Base-by-base conservation (phyloP, 2,888 invertebrate genomes). In the Octonoba sinensis region DNA sequence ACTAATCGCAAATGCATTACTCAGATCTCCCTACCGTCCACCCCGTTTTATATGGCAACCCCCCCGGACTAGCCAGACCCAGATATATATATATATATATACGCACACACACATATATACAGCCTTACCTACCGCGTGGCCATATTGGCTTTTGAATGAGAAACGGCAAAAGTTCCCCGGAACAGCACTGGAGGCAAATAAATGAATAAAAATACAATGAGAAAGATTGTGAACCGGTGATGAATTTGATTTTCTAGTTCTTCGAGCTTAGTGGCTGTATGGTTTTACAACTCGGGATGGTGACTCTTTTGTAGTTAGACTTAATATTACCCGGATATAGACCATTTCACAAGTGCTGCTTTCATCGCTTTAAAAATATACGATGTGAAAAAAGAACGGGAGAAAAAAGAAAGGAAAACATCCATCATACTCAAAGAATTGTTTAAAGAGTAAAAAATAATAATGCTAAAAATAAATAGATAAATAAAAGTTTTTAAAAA, bases 1-100 rank as follows among this genome's bases (percentile, higher is more conserved):
- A 81, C 81, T 81, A 81, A 81, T 81, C 81, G 81, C 81, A 74
- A 81, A 81, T 69, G 81, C 81, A 81, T 81, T 81, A 81, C 81
- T 81, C 81, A 81, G 81, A 66, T 74, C 67, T 59, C 72, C 67
- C 36, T 49, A 24, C 67, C 51, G 12, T 36, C n/a, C 20, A 36
- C n/a, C 70, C 65, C 73, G 47, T 66, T 51, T 69, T 36, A 36
- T 36, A 36, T 36, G 60, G 54, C 73, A 67, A 72, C 71, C 57
- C 59, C 77, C 57, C 57, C 62, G 27, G 16, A 20, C 24, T 46
- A 15, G 36, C 44, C n/a, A 24, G 57, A 20, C n/a, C 54, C 59
- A 70, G 27, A 51, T 46, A 71, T 70, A 75, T 75, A 75, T 66
- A 18, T 20, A 54, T n/a, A 51, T 59, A 66, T 66, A 57, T 64